These are phyloP conservation scores for Rhincodon typus DNA, from an alignment of 2,797 vertebrate species.

Conservation along the genomic window DNA sequence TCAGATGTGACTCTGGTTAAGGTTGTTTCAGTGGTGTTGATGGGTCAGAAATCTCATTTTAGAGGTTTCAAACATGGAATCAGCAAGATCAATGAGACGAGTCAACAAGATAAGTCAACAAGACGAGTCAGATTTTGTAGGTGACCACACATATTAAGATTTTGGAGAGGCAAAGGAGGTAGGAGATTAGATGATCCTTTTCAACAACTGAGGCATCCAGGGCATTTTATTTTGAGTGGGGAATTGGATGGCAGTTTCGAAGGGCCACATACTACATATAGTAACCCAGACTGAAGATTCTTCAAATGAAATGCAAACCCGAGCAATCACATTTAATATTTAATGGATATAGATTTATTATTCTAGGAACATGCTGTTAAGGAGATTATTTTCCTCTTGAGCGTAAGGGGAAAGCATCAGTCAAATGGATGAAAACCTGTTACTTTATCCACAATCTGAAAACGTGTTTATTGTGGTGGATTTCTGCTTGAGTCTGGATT, in stretches of 20 bases:
- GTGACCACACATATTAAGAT: no score
- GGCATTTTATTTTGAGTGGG: not conserved
- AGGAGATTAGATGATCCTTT: not conserved
- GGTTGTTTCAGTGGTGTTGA: no score
- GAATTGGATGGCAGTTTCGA: not conserved
- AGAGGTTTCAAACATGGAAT: no score
- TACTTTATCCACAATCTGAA: not conserved
- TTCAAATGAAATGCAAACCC: not conserved
- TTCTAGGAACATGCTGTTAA: not conserved
- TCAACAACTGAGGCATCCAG: not conserved
- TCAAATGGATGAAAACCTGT: not conserved
- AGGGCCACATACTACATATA: not conserved
- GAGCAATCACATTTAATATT: not conserved
- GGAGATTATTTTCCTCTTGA: not conserved
- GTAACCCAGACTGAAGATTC: not conserved
- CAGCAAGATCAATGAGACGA: no score
- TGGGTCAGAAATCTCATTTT: no score
- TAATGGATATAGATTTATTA: not conserved
- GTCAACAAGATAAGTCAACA: no score
- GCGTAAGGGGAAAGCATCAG: not conserved
- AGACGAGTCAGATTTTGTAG: no score
- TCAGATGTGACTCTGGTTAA: no score
- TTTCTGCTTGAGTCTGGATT: not conserved
- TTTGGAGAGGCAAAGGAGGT: not conserved
- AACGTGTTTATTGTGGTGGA: no score